Base-by-base conservation (phyloP, 2,797 vertebrate genomes). In the Vireo griseus region DNA sequence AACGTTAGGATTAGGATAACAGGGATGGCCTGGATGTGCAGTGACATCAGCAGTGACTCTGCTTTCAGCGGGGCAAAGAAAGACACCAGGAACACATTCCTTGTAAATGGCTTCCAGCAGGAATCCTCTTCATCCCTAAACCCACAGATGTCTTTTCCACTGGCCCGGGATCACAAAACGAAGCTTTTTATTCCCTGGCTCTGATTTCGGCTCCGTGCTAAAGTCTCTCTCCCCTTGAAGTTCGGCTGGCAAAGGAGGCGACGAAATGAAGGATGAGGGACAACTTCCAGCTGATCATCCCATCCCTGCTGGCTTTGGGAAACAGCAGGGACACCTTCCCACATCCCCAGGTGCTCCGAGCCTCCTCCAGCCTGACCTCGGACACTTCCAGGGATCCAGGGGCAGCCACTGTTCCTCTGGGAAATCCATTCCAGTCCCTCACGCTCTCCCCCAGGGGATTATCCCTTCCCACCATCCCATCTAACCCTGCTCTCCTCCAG, bases 21-120 rank as follows among this genome's bases (percentile, higher is more conserved):
- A 33, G 37, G 14, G 68, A 63, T 26, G 69, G 69, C 24, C n/a
- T n/a, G 54, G 44, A 17, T 42, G 73, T 16, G 54, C 40, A 14
- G 75, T 66, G 76, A 92, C 91, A 83, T 77, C 91, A 86, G 17
- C 45, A 86, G 86, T n/a, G 40, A 16, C 48, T 88, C 51, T 18
- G 48, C 68, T 26, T n/a, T 39, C 9, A 1, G 28, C 11, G 47
- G 22, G 1, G 2, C 4, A 13, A 66, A 52, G 62, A 25, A 6
- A 40, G 52, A 40, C 65, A 76, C 55, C 55, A 2, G 51, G 77
- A 62, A 11, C 52, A 42, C 61, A 63, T 88, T 88, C 86, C 50
- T 58, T 24, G 35, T 2, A 18, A 86, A 91, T 19, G 55, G 44
- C 37, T 94, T 85, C 88, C 93, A 86, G 82, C 63, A 24, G 22